Percentiles rank a stretch among this genome's conserved stretches.
These are phyloP conservation scores for Aeoliscus strigatus DNA, from an alignment of 2,797 vertebrate genomes.

Conservation along the genomic window DNA sequence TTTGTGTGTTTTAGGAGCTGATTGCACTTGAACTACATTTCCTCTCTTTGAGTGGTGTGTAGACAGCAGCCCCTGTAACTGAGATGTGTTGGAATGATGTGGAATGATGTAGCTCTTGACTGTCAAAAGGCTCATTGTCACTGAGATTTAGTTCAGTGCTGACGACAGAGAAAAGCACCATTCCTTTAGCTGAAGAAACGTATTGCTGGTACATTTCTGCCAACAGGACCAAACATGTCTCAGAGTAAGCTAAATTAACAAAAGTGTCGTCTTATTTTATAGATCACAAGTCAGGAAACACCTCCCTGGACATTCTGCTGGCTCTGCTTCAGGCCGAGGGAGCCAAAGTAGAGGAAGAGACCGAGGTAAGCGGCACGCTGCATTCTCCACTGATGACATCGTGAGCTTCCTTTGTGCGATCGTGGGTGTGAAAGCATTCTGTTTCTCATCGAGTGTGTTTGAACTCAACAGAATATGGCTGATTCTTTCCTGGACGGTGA, in stretches of 20 bases:
- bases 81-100: too few relatives aligned
- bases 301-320: conserved; percentile 88
- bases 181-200: too few relatives aligned
- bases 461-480: conserved; percentile 82
- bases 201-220: conserved; percentile 1
- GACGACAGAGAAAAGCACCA: too few relatives aligned
- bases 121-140: too few relatives aligned
- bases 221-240: too few relatives aligned
- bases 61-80: too few relatives aligned
- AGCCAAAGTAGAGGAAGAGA: conserved; percentile 97
- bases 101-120: too few relatives aligned
- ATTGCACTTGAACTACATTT: too few relatives aligned
- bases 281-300: conserved; percentile 86
- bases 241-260: background rate
- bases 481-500: conserved; percentile 91
- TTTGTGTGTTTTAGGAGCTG: too few relatives aligned
- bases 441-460: background rate
- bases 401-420: conserved; percentile 2
- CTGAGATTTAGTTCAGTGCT: too few relatives aligned
- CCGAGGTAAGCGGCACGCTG: conserved; percentile 80
- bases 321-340: conserved; percentile 94
- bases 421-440: too few relatives aligned
- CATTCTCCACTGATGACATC: conserved; percentile 13
- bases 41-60: too few relatives aligned
- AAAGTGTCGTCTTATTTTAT: conserved; percentile 25